Evolutionary conservation across 2,113 vertebrate species (phyloP).

Genomic region (Chelonoidis abingdonii): DNA sequence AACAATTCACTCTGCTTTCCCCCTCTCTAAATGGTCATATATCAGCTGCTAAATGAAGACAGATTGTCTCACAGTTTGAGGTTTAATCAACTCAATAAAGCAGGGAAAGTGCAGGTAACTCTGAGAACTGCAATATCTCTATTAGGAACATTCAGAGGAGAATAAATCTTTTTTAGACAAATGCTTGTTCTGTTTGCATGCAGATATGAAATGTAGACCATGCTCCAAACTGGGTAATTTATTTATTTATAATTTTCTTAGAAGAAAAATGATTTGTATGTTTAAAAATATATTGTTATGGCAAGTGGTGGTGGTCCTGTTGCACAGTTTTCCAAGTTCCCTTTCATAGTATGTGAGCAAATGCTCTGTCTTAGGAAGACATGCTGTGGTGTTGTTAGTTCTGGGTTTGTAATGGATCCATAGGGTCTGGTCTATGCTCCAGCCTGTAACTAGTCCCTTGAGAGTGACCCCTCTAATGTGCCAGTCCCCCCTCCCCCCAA

Average conservation of each 20-base stretch:
- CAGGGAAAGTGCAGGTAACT: background rate
- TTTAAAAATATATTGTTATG: fast-evolving
- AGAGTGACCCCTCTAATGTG: too few relatives aligned
- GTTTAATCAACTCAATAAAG: fast-evolving
- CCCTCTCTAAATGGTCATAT: background rate
- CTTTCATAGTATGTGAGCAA: fast-evolving
- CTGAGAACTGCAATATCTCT: background rate
- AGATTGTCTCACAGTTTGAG: background rate
- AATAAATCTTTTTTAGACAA: background rate
- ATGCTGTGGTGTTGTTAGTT: fast-evolving
- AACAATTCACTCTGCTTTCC: background rate
- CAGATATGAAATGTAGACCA: fast-evolving
- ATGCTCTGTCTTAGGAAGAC: fast-evolving
- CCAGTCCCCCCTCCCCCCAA: too few relatives aligned
- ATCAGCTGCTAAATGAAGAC: background rate
- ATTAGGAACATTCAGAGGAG: background rate
- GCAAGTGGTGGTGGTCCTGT: background rate
- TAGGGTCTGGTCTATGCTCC: too few relatives aligned
- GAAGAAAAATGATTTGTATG: too few relatives aligned
- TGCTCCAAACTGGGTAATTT: fast-evolving
- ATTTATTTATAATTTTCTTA: fast-evolving
- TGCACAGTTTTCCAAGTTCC: fast-evolving
- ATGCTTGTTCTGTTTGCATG: fast-evolving
- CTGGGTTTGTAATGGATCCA: background rate
- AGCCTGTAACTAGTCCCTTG: too few relatives aligned